A percentile compares a stretch with the other conserved stretches of the same genome.
Conservation (phyloP, 1,140 invertebrate species). For the Cydia pomonella region DNA sequence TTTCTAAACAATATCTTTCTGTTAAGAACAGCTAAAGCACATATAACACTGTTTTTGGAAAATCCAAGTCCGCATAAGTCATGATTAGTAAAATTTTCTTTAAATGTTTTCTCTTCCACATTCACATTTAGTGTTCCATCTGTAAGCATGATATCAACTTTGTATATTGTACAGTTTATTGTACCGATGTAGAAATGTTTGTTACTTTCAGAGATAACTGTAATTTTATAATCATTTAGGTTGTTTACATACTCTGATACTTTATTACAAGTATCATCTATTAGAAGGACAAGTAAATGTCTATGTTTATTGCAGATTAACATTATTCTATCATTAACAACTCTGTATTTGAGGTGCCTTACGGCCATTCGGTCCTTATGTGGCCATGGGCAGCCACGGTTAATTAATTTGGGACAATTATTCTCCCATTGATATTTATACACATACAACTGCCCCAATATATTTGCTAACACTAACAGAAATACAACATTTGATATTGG, state of each 20-base stretch:
- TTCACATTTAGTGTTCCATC: constrained; percentile 42
- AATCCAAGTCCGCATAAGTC: constrained; percentile 54
- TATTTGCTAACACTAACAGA: constrained; percentile 50
- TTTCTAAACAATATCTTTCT: constrained; percentile 57
- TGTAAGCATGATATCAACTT: constrained; percentile 44
- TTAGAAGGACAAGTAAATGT: constrained; percentile 60
- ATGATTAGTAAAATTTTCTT: constrained; percentile 49
- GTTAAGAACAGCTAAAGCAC: constrained; percentile 48
- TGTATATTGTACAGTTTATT: constrained; percentile 58
- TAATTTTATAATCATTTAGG: constrained; percentile 65
- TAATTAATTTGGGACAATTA: constrained; percentile 40
- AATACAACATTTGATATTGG: constrained; percentile 41
- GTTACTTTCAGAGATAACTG: constrained; percentile 43
- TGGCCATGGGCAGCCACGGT: constrained; percentile 49
- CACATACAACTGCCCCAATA: constrained; percentile 50
- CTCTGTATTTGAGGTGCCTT: constrained; percentile 45
- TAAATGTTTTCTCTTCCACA: constrained; percentile 44
- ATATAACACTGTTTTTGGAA: constrained; percentile 52
- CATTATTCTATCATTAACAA: constrained; percentile 48
- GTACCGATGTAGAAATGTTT: constrained; percentile 53
- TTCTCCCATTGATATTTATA: constrained; percentile 50
- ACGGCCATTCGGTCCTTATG: constrained; percentile 62
- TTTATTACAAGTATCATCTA: constrained; percentile 53
- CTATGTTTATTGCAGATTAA: constrained; percentile 62
- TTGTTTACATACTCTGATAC: constrained; percentile 52